Evolutionary conservation across 2,888 invertebrate genomes (phyloP).

Genomic region (Lasioglossum lativentre): DNA sequence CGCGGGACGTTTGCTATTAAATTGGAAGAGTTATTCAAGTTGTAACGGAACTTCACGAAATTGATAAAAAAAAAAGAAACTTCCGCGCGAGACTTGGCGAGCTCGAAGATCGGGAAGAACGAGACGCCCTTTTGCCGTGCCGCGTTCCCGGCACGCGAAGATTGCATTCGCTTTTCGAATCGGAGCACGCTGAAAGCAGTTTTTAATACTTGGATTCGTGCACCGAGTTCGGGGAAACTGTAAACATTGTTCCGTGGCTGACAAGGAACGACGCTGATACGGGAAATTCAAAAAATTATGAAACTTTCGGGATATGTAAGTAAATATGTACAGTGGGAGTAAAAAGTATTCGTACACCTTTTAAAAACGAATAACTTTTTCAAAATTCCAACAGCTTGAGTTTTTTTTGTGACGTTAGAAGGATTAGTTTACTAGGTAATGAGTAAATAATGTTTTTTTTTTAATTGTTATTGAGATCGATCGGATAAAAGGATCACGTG

Average conservation of each 20-base stretch:
- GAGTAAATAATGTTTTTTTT: too few relatives aligned
- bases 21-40: constrained; percentile 1
- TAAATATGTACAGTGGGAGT: too few relatives aligned
- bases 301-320: not conserved
- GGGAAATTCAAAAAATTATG: not conserved
- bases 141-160: constrained; percentile 1
- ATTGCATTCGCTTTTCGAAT: not conserved
- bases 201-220: not conserved
- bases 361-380: too few relatives aligned
- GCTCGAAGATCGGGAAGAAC: not conserved
- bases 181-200: not conserved
- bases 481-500: too few relatives aligned
- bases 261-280: not conserved
- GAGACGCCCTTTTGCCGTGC: not conserved
- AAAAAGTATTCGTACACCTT: too few relatives aligned
- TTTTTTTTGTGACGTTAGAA: too few relatives aligned
- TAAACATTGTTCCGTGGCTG: not conserved
- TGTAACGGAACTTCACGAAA: not conserved
- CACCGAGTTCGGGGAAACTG: not conserved
- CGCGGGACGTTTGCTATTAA: not conserved
- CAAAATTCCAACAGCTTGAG: too few relatives aligned
- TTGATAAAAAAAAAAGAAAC: constrained; percentile 7
- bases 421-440: too few relatives aligned
- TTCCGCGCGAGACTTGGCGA: not conserved
- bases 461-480: too few relatives aligned